These are phyloP conservation scores for Antrozous pallidus DNA, from an alignment of 2,797 vertebrate genomes.

Conservation along the genomic window DNA sequence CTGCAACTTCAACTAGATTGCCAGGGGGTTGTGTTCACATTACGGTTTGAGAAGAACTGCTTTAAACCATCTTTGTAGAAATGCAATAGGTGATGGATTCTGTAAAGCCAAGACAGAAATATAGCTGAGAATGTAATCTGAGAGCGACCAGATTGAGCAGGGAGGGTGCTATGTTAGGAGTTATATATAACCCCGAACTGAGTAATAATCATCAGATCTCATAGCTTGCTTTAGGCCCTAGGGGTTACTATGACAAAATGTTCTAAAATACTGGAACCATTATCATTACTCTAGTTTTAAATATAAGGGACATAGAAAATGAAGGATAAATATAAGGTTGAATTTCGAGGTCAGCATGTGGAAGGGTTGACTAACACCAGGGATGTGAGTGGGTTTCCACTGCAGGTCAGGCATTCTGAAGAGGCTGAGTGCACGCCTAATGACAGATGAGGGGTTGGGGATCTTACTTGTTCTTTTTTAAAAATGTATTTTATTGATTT, in stretches of 20 bases:
- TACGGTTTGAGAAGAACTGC: neutral
- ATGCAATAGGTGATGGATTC: neutral
- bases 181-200: neutral
- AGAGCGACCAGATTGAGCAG: neutral
- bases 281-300: conserved; percentile 2
- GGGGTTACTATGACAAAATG: conserved; percentile 6
- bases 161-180: neutral
- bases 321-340: neutral
- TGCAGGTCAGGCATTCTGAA: neutral
- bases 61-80: conserved; percentile 25
- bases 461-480: neutral
- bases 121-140: neutral
- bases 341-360: neutral
- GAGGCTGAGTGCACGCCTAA: neutral
- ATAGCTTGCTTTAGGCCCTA: conserved; percentile 7
- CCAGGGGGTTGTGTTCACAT: neutral
- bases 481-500: too few species aligned
- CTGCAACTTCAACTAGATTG: neutral
- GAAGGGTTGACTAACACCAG: neutral
- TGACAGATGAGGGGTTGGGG: neutral
- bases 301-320: conserved; percentile 24
- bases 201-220: conserved; percentile 21
- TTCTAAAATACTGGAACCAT: conserved; percentile 1
- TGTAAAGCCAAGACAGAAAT: conserved; percentile 45
- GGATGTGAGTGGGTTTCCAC: neutral